Conservation (phyloP, 2,113 vertebrate genomes). For the Eretmochelys imbricata region DNA sequence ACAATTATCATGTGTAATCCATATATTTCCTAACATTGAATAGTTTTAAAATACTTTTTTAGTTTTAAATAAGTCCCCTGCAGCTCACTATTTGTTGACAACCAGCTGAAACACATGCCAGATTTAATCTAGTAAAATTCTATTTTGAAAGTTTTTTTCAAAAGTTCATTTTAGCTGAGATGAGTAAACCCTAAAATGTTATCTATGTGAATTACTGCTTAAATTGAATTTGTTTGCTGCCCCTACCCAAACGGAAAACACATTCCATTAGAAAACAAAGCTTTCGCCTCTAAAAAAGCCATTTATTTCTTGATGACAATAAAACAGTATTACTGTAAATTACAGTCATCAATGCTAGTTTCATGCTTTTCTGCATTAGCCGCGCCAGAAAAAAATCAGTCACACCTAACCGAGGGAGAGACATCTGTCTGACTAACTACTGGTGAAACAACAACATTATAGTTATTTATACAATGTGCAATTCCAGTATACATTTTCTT, state of each 20-base stretch:
- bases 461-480: not conserved
- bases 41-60: not conserved
- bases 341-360: not conserved
- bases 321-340: not conserved
- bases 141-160: fast-evolving
- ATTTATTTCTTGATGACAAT: not conserved
- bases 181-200: not conserved
- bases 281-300: not conserved
- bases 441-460: not conserved
- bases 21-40: not conserved
- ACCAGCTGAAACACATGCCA: not conserved
- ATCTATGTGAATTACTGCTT: not conserved
- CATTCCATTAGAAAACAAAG: not conserved
- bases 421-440: not conserved
- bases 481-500: not conserved
- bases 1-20: fast-evolving
- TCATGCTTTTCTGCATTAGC: not conserved
- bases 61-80: not conserved
- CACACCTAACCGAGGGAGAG: not conserved
- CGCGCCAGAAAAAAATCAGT: not conserved
- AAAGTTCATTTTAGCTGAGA: not conserved
- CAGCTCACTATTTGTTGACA: not conserved
- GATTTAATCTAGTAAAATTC: not conserved
- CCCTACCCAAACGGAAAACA: fast-evolving
- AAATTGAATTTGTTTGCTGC: not conserved